Evolutionary conservation across 1,140 invertebrate species (phyloP), one percentile per base, ranked within the genome.

Genomic region (Dreissena rostriformis): DNA sequence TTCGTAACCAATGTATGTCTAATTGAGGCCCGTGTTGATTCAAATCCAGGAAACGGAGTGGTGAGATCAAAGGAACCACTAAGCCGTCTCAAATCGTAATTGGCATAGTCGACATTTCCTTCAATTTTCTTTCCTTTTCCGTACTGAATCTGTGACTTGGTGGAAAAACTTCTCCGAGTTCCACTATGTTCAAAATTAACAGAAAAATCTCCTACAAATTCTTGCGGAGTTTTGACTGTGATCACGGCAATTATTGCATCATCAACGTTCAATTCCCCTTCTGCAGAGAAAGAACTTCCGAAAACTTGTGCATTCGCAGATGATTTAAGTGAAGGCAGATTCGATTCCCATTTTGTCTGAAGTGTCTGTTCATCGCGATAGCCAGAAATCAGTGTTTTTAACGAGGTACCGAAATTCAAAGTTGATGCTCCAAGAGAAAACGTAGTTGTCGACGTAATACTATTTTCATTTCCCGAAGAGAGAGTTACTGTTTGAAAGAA

Each of bases 31-130:
- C 78, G 65, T 15, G 65, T 84, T 5, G 57, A 52, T 51, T 78
- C 75, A 49, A 70, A 84, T 17, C 52, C 63, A 15, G 24, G 68
- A 65, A 84, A 84, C 17, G 82, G 82, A 22, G 82, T 84, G 61
- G 67, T 79, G 14, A 84, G 22, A 26, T 29, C 28, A 24, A 84
- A 55, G 22, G 75, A 84, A 19, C 19, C 51, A 49, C 39, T 22
- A 4, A 78, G 26, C 52, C 57, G 24, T 5, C 29, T 55, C 66
- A 57, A 78, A 66, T 63, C 75, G n/a, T 66, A 78, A 22, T 78
- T 78, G 52, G 63, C 57, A 52, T 66, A 78, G 14, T 78, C 28
- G 22, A 67, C 15, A n/a, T 24, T 39, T 12, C 28, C 39, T 22
- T 66, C 63, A 51, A 78, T 51, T 63, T 76, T 76, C 28, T 66